A percentile compares a stretch with the other conserved stretches of the same genome.
Evolutionary conservation across 2,113 vertebrate species (phyloP).

Genomic region (Muntiacus muntjak): DNA sequence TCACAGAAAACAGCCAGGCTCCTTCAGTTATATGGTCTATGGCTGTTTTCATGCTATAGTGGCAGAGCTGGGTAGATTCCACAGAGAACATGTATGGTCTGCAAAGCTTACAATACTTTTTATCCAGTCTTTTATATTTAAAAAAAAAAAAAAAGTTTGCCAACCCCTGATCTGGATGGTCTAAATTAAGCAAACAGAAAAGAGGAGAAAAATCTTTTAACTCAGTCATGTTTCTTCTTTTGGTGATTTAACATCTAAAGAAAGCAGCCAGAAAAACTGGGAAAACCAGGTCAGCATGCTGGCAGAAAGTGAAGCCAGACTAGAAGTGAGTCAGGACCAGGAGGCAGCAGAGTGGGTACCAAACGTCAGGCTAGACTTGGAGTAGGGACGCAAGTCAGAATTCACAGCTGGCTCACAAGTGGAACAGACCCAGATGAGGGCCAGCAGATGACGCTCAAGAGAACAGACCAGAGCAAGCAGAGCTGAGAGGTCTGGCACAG

Average conservation of each 20-base stretch:
- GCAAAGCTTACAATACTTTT: not conserved
- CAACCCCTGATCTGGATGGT: not conserved
- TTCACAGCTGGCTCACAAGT: not conserved
- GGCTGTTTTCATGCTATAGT: not conserved
- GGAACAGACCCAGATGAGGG: not conserved
- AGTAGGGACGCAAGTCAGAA: not conserved
- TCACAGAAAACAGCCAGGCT: not conserved
- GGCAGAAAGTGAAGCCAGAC: not conserved
- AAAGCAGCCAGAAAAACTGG: not conserved
- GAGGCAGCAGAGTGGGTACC: not conserved
- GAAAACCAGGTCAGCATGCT: not conserved
- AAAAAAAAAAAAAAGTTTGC: not conserved
- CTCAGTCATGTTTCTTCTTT: constrained; percentile 25
- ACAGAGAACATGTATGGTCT: not conserved
- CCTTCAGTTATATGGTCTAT: not conserved
- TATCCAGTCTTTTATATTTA: not conserved
- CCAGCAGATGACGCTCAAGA: not conserved
- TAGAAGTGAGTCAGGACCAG: not conserved
- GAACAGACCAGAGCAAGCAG: not conserved
- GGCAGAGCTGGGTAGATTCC: not conserved
- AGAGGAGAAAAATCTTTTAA: constrained; percentile 7
- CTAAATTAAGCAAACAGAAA: constrained; percentile 1
- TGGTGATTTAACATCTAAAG: not conserved
- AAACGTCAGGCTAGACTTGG: not conserved
- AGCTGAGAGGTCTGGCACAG: not conserved